phyloP scores from a whole-genome alignment of 2,888 invertebrate species.

The Clanis bilineata region DNA sequence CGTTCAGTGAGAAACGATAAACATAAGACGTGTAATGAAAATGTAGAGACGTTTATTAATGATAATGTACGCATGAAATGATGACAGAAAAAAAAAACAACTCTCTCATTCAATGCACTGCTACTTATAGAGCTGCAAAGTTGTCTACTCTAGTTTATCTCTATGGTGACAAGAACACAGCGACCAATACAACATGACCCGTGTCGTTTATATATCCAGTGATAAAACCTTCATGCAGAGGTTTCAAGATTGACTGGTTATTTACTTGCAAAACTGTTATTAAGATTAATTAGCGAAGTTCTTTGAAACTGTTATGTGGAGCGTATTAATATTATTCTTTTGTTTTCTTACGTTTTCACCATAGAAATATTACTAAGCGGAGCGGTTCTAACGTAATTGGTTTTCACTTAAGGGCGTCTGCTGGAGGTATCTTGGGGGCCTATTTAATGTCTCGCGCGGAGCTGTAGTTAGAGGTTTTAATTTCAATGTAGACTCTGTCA shows the following conservation, averaged over 20 bases:
- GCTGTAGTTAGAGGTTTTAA: background rate
- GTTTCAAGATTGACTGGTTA: slow-evolving; percentile 34
- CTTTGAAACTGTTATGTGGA: slow-evolving; percentile 32
- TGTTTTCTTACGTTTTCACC: slow-evolving; percentile 24
- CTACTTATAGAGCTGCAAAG: too few relatives aligned
- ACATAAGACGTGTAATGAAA: too few relatives aligned
- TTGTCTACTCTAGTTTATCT: too few relatives aligned
- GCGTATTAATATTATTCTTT: slow-evolving; percentile 24
- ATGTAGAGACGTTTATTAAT: too few relatives aligned
- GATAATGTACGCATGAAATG: too few relatives aligned
- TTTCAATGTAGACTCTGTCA: too few relatives aligned
- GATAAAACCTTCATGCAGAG: slow-evolving; percentile 16
- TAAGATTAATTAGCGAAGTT: slow-evolving; percentile 55
- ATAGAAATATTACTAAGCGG: too few relatives aligned
- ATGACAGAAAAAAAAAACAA: too few relatives aligned
- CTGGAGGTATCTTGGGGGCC: background rate
- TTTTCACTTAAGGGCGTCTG: background rate
- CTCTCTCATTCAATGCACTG: too few relatives aligned
- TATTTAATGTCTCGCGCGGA: background rate
- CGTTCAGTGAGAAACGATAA: too few relatives aligned
- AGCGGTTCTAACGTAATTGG: too few relatives aligned
- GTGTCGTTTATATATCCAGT: slow-evolving; percentile 26
- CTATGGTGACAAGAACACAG: slow-evolving; percentile 46
- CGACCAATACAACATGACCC: slow-evolving; percentile 36
- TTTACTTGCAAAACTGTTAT: slow-evolving; percentile 46